These are phyloP conservation scores for Paratrypauchen microcephalus DNA, from an alignment of 2,797 vertebrate genomes.

Conservation along the genomic window DNA sequence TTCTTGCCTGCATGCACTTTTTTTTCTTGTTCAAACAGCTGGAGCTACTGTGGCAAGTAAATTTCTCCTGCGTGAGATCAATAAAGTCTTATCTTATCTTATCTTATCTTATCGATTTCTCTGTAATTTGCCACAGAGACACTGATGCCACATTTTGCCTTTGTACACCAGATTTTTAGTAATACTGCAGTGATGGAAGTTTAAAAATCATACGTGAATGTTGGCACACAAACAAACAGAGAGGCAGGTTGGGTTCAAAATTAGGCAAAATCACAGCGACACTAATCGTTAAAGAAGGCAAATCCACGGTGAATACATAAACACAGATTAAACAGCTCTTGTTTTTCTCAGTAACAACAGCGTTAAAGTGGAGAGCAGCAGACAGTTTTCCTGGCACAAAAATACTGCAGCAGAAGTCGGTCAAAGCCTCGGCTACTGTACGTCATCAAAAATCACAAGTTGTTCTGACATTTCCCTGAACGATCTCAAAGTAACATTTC, in stretches of 20 bases:
- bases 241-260: slow-evolving; percentile 14
- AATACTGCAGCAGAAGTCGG: slow-evolving; percentile 20
- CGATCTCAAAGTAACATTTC: slow-evolving; percentile 21
- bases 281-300: slow-evolving; percentile 63
- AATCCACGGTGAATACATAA: slow-evolving; percentile 65
- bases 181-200: slow-evolving; percentile 30
- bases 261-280: slow-evolving; percentile 25
- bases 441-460: slow-evolving; percentile 32
- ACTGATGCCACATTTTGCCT: neutral
- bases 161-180: slow-evolving; percentile 5
- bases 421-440: neutral
- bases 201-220: slow-evolving; percentile 18
- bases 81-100: no score
- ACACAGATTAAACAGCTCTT: slow-evolving; percentile 51
- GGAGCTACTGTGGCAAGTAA: no score
- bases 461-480: slow-evolving; percentile 60
- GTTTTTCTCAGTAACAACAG: slow-evolving; percentile 16
- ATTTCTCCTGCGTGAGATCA: no score
- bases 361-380: slow-evolving; percentile 19
- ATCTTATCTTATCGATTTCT: no score
- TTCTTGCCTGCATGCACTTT: no score
- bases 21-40: no score
- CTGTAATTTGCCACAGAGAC: neutral
- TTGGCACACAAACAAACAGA: slow-evolving; percentile 12
- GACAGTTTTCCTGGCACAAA: slow-evolving; percentile 22